Base-by-base conservation (phyloP, 2,888 invertebrate genomes). In the Drosophila macrospina region DNA sequence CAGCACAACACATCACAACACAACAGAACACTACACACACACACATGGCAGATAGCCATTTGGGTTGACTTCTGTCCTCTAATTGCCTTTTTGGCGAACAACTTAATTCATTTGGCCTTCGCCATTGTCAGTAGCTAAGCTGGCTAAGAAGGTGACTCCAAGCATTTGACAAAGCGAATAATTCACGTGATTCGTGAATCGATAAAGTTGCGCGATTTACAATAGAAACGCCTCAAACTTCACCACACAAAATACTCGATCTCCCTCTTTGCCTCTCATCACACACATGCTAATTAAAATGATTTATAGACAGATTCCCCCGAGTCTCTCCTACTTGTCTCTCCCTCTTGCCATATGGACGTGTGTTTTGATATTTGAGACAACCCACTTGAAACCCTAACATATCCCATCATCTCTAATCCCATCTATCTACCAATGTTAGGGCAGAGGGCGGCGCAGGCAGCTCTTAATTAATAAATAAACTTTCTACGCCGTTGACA, bases 221-320 rank as follows among this genome's bases (percentile, higher is more conserved):
- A 62, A 57, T 16, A 44, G 57, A 36, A 61, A 57, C 67, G 52
- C 57, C 66, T 24, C 5, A 44, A 39, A 13, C 24, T 30, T 20
- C 10, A 10, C 5, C 13, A 34, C 34, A 39, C n/a, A 20, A 41
- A 5, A 41, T 30, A 11, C 39, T 10, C 30, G 8, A 32, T n/a
- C 16, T 15, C 15, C n/a, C 20, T 8, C 59, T 24, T 13, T n/a
- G 20, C 11, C 44, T 50, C n/a, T 32, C 15, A 4, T n/a, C 8
- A 13, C 47, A n/a, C 28, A 47, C 59, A 74, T 74, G 88, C 77
- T 88, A 82, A 82, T 86, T 75, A 69, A 75, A 82, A 86, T 86
- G 76, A 88, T 88, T 82, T 86, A 86, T 82, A 39, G 50, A 41
- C 55, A 62, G 57, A 54, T 59, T 51, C 55, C 16, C 47, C 16